Percentiles rank a stretch among this genome's conserved stretches.
These are phyloP conservation scores for Rhynchomys soricoides DNA, from an alignment of 2,113 vertebrate species.

Conservation along the genomic window DNA sequence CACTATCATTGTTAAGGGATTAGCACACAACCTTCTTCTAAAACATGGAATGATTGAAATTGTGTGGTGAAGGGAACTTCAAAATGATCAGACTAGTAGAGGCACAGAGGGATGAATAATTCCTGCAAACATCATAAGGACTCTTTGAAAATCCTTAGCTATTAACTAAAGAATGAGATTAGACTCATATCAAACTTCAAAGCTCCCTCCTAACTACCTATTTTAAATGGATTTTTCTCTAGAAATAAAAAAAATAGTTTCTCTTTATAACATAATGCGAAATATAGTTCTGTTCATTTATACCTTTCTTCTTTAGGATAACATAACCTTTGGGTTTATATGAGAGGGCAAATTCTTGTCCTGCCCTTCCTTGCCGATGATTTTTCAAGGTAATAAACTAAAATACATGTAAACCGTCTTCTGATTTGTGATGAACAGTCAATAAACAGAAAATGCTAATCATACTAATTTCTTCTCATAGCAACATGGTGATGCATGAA, in stretches of 20 bases:
- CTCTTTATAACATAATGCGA: constrained; percentile 55
- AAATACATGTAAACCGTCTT: constrained; percentile 81
- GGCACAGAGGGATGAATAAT: constrained; percentile 8
- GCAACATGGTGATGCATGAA: constrained; percentile 80
- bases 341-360: constrained; percentile 46
- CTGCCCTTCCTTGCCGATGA: constrained; percentile 66
- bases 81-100: constrained; percentile 42
- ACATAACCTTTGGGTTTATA: constrained; percentile 49
- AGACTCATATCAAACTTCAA: constrained; percentile 76
- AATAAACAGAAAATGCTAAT: constrained; percentile 86
- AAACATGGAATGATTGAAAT: constrained; percentile 51
- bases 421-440: constrained; percentile 81
- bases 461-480: constrained; percentile 83
- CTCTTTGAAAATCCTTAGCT: constrained; percentile 72
- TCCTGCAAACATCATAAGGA: constrained; percentile 68
- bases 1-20: constrained; percentile 37
- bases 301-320: not conserved
- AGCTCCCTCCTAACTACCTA: constrained; percentile 66
- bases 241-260: constrained; percentile 73
- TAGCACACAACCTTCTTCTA: constrained; percentile 45
- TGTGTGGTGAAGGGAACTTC: constrained; percentile 44
- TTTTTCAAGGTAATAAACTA: constrained; percentile 81
- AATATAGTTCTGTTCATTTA: constrained; percentile 67
- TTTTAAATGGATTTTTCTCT: constrained; percentile 57
- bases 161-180: constrained; percentile 78